Evolutionary conservation across 1,140 invertebrate genomes (phyloP).

Genomic region (Drosophila mojavensis): DNA sequence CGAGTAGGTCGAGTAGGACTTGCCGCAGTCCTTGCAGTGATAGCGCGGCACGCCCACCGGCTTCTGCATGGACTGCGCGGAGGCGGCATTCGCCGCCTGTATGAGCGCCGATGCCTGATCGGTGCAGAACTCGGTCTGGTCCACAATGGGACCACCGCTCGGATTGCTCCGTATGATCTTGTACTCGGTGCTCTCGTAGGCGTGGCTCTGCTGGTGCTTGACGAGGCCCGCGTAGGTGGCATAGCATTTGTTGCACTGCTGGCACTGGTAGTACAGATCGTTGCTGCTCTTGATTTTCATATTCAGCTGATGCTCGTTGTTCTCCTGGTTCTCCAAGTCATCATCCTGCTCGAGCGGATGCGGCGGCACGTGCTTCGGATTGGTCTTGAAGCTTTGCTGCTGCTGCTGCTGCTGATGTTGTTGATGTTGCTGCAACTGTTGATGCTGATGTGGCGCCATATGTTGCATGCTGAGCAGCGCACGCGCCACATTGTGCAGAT

Average conservation of each 20-base stretch:
- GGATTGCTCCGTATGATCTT: constrained; percentile 80
- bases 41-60: constrained; percentile 87
- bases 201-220: constrained; percentile 98
- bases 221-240: constrained; percentile 97
- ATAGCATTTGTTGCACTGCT: constrained; percentile 95
- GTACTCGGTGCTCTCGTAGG: constrained; percentile 86
- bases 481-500: constrained; percentile 76
- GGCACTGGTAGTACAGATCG: constrained; percentile 81
- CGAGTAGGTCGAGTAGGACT: constrained; percentile 98
- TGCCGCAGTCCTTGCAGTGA: constrained; percentile 95
- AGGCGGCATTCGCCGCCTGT: constrained; percentile 72
- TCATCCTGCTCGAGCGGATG: constrained; percentile 9
- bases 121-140: constrained; percentile 77
- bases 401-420: background rate
- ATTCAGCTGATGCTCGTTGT: constrained; percentile 46
- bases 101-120: constrained; percentile 76
- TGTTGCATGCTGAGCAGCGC: constrained; percentile 78
- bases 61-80: constrained; percentile 77
- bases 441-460: constrained; percentile 44
- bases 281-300: constrained; percentile 77
- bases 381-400: background rate
- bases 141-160: constrained; percentile 57
- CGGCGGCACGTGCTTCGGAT: no score
- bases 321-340: constrained; percentile 41
- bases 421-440: constrained; percentile 10